Evolutionary conservation across 2,888 invertebrate species (phyloP).

Genomic region (Polyploca ridens): DNA sequence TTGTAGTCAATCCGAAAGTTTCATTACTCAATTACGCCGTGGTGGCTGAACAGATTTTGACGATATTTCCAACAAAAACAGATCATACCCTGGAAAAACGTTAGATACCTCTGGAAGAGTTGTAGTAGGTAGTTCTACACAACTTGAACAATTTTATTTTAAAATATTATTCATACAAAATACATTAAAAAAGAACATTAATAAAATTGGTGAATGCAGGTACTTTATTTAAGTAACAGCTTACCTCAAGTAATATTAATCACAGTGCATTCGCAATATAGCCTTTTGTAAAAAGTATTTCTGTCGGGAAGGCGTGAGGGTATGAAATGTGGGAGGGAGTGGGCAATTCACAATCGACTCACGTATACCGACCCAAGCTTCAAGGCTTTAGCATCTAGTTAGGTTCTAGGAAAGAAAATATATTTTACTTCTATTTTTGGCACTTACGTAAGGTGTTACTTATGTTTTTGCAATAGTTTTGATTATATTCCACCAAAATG

Average conservation of each 20-base stretch:
- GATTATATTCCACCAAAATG: not conserved
- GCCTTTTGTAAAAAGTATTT: conserved; percentile 35
- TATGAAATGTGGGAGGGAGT: conserved; percentile 15
- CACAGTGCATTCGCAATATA: conserved; percentile 22
- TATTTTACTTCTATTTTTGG: conserved; percentile 28
- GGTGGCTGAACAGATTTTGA: no score
- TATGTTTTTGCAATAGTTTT: no score
- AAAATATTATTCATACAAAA: no score
- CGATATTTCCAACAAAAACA: no score
- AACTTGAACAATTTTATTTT: no score
- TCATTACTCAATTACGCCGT: no score
- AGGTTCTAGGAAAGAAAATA: conserved; percentile 21
- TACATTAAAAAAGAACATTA: not conserved
- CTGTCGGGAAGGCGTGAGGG: conserved; percentile 20
- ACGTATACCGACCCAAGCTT: conserved; percentile 44
- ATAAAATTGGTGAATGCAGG: not conserved
- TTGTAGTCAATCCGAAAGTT: no score
- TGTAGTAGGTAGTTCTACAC: no score
- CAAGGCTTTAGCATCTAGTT: conserved; percentile 40
- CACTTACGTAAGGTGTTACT: conserved; percentile 27
- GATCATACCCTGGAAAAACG: no score
- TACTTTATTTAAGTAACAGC: not conserved
- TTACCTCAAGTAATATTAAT: conserved; percentile 7
- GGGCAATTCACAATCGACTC: conserved; percentile 40
- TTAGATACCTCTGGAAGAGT: no score